Percentiles rank a stretch among this genome's conserved stretches.
These are phyloP conservation scores for Arbacia lixula DNA, from an alignment of 53 echinoderm and acorn worm genomes.

Conservation along the genomic window DNA sequence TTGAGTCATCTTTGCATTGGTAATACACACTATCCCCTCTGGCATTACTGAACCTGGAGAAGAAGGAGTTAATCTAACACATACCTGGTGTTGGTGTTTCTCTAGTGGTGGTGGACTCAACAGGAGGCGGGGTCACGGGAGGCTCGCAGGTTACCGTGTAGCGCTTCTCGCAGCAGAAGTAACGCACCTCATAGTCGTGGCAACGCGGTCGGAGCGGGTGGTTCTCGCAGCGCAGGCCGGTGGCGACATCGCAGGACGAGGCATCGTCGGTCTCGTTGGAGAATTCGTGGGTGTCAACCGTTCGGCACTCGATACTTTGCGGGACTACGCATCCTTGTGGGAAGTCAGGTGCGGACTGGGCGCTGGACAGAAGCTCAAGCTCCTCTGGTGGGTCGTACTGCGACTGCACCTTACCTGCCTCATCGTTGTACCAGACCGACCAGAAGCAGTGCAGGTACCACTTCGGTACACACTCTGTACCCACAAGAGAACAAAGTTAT, in stretches of 20 bases:
- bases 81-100: too few relatives aligned
- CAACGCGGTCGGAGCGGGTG: not conserved
- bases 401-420: not conserved
- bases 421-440: not conserved
- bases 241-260: constrained; percentile 15
- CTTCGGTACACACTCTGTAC: not conserved
- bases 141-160: constrained; percentile 27
- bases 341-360: constrained; percentile 8
- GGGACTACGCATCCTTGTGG: not conserved
- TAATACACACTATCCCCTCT: too few relatives aligned
- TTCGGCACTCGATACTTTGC: constrained; percentile 28
- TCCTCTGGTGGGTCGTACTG: constrained; percentile 1
- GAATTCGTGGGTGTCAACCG: constrained; percentile 40
- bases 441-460: not conserved
- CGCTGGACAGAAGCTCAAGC: constrained; percentile 17
- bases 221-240: constrained; percentile 18
- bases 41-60: too few relatives aligned
- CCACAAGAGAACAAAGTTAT: too few relatives aligned
- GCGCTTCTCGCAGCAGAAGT: not conserved
- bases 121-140: not conserved
- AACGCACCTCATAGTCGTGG: constrained; percentile 36
- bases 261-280: constrained; percentile 32
- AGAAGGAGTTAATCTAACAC: too few relatives aligned
- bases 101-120: constrained; percentile 15
- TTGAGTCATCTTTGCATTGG: too few relatives aligned